Conservation (phyloP, 2,888 invertebrate species). For the Drosophila pullipes region DNA sequence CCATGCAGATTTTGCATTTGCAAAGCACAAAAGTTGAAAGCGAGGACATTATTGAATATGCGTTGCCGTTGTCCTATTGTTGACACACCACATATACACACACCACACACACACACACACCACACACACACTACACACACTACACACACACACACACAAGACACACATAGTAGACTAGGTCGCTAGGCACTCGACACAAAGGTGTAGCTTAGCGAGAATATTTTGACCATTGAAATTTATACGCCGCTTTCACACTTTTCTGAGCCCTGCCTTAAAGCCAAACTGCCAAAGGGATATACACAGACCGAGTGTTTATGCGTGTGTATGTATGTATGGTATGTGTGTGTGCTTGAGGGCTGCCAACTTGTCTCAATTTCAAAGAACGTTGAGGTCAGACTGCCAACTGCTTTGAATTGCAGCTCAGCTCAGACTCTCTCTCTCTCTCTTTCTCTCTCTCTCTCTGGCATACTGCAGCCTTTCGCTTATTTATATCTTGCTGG, state of each 20-base stretch:
- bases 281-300: conserved; percentile 32
- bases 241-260: conserved; percentile 48
- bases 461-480: conserved; percentile 3
- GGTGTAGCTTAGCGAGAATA: conserved; percentile 65
- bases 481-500: conserved; percentile 73
- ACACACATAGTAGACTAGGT: not conserved
- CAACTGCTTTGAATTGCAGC: conserved; percentile 37
- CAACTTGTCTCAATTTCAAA: conserved; percentile 44
- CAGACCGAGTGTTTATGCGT: not conserved
- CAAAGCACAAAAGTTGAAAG: conserved; percentile 76
- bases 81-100: conserved; percentile 15
- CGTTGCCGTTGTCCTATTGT: conserved; percentile 69
- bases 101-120: conserved; percentile 7
- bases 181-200: conserved; percentile 29
- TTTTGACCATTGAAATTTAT: conserved; percentile 77
- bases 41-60: conserved; percentile 79
- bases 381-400: conserved; percentile 46
- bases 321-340: conserved; percentile 7
- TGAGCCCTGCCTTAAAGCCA: conserved; percentile 57
- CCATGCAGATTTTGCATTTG: conserved; percentile 68
- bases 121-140: conserved; percentile 4
- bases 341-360: conserved; percentile 28
- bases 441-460: not conserved
- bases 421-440: not conserved
- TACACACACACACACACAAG: not conserved